A percentile compares a stretch with the other conserved stretches of the same genome.
These are phyloP conservation scores for Melanotaenia parkinsoni DNA, from an alignment of 2,797 vertebrate species.

Conservation along the genomic window DNA sequence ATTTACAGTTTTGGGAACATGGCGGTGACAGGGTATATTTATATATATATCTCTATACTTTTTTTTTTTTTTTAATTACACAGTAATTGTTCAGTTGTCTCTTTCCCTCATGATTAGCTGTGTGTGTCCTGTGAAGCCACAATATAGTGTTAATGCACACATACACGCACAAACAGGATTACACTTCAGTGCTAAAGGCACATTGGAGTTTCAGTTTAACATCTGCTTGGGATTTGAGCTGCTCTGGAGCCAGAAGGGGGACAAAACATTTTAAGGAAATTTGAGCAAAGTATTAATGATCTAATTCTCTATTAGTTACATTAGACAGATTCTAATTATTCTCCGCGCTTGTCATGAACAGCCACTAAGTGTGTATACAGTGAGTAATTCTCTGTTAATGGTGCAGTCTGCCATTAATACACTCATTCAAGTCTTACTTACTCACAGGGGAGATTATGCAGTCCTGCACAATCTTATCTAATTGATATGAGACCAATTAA, in stretches of 20 bases:
- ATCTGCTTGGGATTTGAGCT: slow-evolving; percentile 38
- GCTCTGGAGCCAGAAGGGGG: slow-evolving; percentile 43
- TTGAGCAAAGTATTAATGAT: neutral
- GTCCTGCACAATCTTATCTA: slow-evolving; percentile 1
- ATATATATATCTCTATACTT: slow-evolving; percentile 22
- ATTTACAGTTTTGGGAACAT: slow-evolving; percentile 82
- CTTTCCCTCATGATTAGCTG: slow-evolving; percentile 76
- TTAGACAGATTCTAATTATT: neutral
- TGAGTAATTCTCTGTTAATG: slow-evolving; percentile 7
- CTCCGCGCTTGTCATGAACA: neutral
- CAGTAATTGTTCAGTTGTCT: slow-evolving; percentile 85
- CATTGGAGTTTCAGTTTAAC: slow-evolving; percentile 69
- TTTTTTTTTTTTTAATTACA: slow-evolving; percentile 78
- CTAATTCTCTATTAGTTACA: neutral
- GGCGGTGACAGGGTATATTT: slow-evolving; percentile 67
- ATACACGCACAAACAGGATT: slow-evolving; percentile 30
- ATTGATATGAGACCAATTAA: neutral
- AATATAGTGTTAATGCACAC: slow-evolving; percentile 62
- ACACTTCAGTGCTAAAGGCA: slow-evolving; percentile 70
- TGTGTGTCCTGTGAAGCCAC: slow-evolving; percentile 70
- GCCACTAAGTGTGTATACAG: slow-evolving; percentile 1
- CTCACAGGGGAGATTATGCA: neutral
- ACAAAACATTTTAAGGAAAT: neutral
- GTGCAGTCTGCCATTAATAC: slow-evolving; percentile 5
- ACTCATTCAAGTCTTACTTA: neutral